Conservation (phyloP, 2,113 vertebrate species). For the Callaeas wilsoni region DNA sequence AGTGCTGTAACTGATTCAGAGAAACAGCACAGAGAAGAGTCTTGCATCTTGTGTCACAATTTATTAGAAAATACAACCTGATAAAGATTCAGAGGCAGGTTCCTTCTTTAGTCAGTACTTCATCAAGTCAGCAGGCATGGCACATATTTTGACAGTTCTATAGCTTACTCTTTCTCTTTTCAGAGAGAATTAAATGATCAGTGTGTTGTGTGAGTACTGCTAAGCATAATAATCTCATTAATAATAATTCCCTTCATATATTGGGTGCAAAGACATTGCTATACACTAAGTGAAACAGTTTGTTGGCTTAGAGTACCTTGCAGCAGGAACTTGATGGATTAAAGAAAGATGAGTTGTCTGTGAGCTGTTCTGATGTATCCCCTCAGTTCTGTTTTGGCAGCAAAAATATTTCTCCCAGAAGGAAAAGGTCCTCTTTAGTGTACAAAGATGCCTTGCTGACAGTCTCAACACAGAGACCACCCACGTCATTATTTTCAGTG, state of each 20-base stretch:
- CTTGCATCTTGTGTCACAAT: not conserved
- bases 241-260: not conserved
- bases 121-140: not conserved
- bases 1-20: not conserved
- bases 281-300: not conserved
- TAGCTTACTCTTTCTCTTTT: not conserved
- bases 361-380: not conserved
- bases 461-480: not conserved
- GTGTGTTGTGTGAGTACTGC: not conserved
- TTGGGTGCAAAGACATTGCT: not conserved
- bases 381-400: not conserved
- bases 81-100: not conserved
- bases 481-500: not conserved
- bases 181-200: not conserved
- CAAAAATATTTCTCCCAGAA: not conserved
- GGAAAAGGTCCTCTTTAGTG: not conserved
- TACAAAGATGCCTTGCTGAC: not conserved
- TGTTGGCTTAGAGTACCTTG: not conserved
- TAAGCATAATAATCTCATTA: not conserved
- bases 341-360: not conserved
- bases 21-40: not conserved
- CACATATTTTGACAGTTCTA: not conserved
- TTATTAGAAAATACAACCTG: not conserved
- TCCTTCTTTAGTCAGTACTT: not conserved
- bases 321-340: not conserved